Evolutionary conservation across 2,888 invertebrate genomes (phyloP).

Genomic region (Hedya salicella): DNA sequence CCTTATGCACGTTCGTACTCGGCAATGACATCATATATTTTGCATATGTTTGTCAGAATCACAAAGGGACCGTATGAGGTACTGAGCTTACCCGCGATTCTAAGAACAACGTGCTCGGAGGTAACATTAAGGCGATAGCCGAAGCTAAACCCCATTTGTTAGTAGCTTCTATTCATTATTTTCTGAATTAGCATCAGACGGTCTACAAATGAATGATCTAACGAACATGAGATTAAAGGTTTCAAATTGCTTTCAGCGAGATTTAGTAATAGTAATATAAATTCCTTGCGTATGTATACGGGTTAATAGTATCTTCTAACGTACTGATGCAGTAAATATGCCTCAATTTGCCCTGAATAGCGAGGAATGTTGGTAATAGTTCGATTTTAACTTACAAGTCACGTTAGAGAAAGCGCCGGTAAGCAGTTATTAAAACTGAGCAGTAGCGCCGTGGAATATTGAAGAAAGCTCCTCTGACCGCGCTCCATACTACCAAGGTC

Average conservation of each 20-base stretch:
- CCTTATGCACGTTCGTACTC: conserved; percentile 65
- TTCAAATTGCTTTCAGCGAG: not conserved
- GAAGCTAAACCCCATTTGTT: conserved; percentile 7
- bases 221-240: not conserved
- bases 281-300: not conserved
- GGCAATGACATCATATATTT: conserved; percentile 73
- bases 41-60: conserved; percentile 63
- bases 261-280: not conserved
- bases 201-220: not conserved
- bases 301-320: not conserved
- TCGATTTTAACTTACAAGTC: conserved; percentile 9
- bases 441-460: conserved; percentile 8
- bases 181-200: not conserved
- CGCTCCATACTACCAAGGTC: not conserved
- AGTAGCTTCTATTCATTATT: not conserved
- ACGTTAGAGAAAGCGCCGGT: conserved; percentile 9
- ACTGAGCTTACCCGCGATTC: conserved; percentile 37
- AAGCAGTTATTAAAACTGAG: conserved; percentile 19
- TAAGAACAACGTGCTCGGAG: conserved; percentile 38
- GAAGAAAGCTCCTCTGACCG: conserved; percentile 1
- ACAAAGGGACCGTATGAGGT: conserved; percentile 47
- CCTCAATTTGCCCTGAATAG: conserved; percentile 7
- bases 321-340: not conserved
- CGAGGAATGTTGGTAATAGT: conserved; percentile 3
- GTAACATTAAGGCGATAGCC: conserved; percentile 25